Evolutionary conservation across 2,797 vertebrate species (phyloP).

Genomic region (Poecilia velifera): DNA sequence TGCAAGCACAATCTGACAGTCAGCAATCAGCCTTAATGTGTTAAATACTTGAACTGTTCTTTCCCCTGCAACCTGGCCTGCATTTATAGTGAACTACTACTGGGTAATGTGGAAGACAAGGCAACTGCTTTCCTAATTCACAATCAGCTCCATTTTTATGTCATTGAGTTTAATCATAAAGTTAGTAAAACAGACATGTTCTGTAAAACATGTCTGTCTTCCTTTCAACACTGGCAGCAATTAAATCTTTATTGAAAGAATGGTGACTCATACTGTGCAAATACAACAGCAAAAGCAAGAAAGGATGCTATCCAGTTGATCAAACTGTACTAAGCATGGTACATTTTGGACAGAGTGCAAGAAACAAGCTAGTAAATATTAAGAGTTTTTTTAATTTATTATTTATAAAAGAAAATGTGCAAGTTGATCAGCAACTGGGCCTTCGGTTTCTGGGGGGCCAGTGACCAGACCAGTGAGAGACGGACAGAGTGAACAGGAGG

Average conservation of each 20-base stretch:
- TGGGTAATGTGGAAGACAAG: not conserved
- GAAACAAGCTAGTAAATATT: not conserved
- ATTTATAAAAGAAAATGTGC: not conserved
- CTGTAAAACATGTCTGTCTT: not conserved
- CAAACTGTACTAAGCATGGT: not conserved
- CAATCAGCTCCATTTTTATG: not conserved
- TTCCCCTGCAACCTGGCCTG: constrained; percentile 1
- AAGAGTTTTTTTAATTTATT: not conserved
- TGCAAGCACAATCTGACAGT: constrained; percentile 2
- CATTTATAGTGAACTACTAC: not conserved
- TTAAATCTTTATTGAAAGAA: not conserved
- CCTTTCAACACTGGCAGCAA: not conserved
- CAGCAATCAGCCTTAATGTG: not conserved
- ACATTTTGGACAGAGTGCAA: not conserved
- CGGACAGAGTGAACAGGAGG: not conserved
- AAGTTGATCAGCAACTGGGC: not conserved
- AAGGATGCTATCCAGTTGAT: not conserved
- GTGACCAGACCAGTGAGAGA: not conserved
- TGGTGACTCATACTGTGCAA: not conserved
- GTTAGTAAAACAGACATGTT: not conserved
- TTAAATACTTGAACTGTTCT: not conserved
- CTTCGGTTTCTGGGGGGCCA: not conserved
- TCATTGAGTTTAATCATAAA: not conserved
- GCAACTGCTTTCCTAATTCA: not conserved
- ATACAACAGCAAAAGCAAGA: not conserved